Evolutionary conservation across 2,797 vertebrate species (phyloP), one percentile per base, ranked within the genome.

Genomic region (Danio albolineatus): DNA sequence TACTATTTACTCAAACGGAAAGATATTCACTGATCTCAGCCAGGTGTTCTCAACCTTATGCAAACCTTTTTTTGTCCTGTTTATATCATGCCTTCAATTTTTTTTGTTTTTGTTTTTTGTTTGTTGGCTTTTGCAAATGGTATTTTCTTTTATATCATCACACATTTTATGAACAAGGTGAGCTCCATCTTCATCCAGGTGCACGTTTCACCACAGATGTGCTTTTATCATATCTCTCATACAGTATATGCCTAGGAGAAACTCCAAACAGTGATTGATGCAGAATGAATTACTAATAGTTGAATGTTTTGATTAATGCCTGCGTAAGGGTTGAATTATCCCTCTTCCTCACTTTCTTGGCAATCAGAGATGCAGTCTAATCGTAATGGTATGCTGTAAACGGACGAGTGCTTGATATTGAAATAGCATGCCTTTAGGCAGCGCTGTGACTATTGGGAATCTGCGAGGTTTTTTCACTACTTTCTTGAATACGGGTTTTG

Each of bases 401-500:
- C n/a, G 17, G 46, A 62, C 13, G 6, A 28, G 17, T 17, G 41
- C 39, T 61, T 81, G 36, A 46, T 44, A 6, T 19, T 16, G 4
- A 59, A 61, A 60, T 72, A 51, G 62, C 8, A 19, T 10, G 56
- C 28, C 19, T 41, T 78, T 13, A 17, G 13, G 44, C 39, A 65
- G 48, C 19, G 7, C 49, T 14, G 41, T 21, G 76, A 73, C 61
- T 71, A 44, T 28, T 64, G 60, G 41, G 39, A 73, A 73, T 60
- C 75, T 61, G 19, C 54, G 0, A 9, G 54, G 54, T 71, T 49
- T 14, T 51, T n/a, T 48, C n/a, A 74, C n/a, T 39, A 28, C 38
- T 49, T 80, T 70, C 38, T 60, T 74, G 64, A 72, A 67, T 78
- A 76, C 71, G 56, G 64, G 76, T 79, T 79, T 74, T 79, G 28